Conservation (phyloP, 2,113 vertebrate species). For the western clawed frog (Xenopus tropicalis) region DNA sequence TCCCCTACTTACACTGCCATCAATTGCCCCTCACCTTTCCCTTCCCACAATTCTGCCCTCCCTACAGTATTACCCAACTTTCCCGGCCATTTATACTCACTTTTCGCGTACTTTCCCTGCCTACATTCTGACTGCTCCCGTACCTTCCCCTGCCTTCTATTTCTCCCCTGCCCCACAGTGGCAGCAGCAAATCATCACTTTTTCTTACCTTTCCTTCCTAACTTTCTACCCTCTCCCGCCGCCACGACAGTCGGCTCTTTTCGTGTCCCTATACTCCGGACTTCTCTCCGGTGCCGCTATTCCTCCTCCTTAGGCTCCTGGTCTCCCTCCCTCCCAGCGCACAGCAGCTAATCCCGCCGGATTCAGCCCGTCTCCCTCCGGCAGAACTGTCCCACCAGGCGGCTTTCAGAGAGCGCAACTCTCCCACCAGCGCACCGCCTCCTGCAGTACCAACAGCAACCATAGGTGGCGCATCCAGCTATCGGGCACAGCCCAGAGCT, state of each 20-base stretch:
- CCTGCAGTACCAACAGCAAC: background rate
- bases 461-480: background rate
- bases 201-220: too few relatives aligned
- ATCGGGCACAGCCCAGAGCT: too few relatives aligned
- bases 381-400: conserved; percentile 11
- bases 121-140: too few relatives aligned
- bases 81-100: too few relatives aligned
- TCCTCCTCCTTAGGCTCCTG: background rate
- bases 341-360: background rate
- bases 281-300: background rate
- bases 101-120: too few relatives aligned
- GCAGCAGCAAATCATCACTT: too few relatives aligned
- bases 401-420: background rate
- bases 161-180: too few relatives aligned
- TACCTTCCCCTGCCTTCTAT: too few relatives aligned
- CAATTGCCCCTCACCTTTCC: too few relatives aligned
- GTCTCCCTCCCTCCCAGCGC: background rate
- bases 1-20: too few relatives aligned
- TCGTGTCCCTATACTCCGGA: background rate
- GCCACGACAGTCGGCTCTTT: background rate
- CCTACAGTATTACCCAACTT: too few relatives aligned
- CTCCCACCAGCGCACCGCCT: conserved; percentile 12
- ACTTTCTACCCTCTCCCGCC: background rate
- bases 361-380: background rate
- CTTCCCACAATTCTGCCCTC: too few relatives aligned